Evolutionary conservation across 2,888 invertebrate species (phyloP), one percentile per base, ranked within the genome.

Genomic region (Pediacus dermestoides): DNA sequence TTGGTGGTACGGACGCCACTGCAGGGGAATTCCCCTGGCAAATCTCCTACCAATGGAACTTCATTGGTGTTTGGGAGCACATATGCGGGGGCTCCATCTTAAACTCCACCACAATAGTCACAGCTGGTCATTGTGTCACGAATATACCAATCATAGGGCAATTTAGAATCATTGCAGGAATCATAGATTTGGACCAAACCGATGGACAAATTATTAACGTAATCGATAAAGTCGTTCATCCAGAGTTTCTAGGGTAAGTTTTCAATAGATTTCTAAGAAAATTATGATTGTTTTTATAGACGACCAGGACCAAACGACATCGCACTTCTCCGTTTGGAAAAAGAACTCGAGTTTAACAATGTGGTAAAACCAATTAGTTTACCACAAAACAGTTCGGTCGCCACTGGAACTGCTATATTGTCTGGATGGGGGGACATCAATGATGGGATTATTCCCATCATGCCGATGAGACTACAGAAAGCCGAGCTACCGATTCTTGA

Each of bases 1-100:
- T 75, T 2, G 74, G 74, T 0, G 76, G 75, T 0, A 49, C 60
- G 16, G 59, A 68, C 2, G 76, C 74, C 0, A 67, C 68, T 0
- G 68, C 66, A 2, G 73, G 72, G 0, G 59, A 66, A 1, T 64
- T 71, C 1, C 75, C 75, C 0, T 74, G 74, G 54, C 74, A 74
- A 54, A 71, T 63, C 0, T 75, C 76, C 6, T 38, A 51, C 31
- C 60, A 63, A 41, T 64, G 59, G 55, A 62, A 60, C 15, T 1
- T 58, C 2, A 50, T 61, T 6, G 60, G 63, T 1, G 2, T 59
- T 0, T 58, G 39, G 37, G 53, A 55, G 25, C 71, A 72, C 48
- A 39, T 61, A 2, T 73, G 73, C 42, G 72, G 72, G 18, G 72
- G 71, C 8, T 61, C 68, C 15, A 64, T 72, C 45, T 34, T 72